Evolutionary conservation across 2,888 invertebrate species (phyloP), one percentile per base, ranked within the genome.

Genomic region (Zygaena filipendulae): DNA sequence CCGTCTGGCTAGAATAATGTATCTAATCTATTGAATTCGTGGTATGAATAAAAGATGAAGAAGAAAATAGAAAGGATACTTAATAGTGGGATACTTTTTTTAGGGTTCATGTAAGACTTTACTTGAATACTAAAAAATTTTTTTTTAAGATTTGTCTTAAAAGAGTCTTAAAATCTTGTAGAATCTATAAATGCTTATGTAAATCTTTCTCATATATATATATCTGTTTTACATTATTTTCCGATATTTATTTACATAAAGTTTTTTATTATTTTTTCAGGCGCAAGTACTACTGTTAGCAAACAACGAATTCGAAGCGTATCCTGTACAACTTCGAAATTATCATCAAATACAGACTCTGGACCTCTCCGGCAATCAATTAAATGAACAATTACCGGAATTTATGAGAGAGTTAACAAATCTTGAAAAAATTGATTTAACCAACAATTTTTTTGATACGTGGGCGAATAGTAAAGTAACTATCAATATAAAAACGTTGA

Each of bases 241-340:
- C n/a, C n/a, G n/a, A n/a, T n/a, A n/a, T n/a, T n/a, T n/a, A n/a
- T 13, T 11, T 10, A 7, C 21, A 23, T 13, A 22, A 10, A 21
- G 8, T 8, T 27, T 14, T 27, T 29, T 35, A n/a, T n/a, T 30
- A 34, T 39, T 30, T 42, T 80, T 77, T 45, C 70, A 87, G 87
- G 84, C 86, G 18, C 81, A 85, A 47, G 77, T 82, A 8, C 49
- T 90, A 43, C 82, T 87, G 40, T 53, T 90, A 23, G 85, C 87
- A 0, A 75, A 79, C 43, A 90, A 90, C 52, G 59, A 71, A 22
- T 83, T 90, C 33, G 49, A 50, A 3, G 57, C 62, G 5, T 82
- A 88, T 42, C 86, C 88, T 4, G 29, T 45, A 0, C 64, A 74
- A 27, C 59, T 87, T 12, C 66, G 71, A 24, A 49, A 52, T 19